Evolutionary conservation across 2,113 vertebrate species (phyloP).

Genomic region (Cynopterus brachyotis): DNA sequence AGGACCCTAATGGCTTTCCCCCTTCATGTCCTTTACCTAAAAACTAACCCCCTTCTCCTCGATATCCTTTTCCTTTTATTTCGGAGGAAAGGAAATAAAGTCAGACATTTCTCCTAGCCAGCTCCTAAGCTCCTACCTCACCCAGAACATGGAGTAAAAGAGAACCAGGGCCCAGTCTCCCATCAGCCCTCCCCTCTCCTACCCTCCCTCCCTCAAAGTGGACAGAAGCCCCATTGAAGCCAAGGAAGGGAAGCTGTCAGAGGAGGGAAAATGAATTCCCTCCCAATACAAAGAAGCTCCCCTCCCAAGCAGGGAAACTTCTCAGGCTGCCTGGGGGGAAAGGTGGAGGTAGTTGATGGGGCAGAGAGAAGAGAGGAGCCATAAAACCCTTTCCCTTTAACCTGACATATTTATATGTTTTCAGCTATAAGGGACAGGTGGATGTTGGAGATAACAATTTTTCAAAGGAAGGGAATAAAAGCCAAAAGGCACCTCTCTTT

Average conservation of each 20-base stretch:
- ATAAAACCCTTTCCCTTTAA: slow-evolving; percentile 56
- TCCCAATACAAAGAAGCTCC: not conserved
- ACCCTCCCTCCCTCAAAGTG: not conserved
- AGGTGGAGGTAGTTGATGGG: slow-evolving; percentile 8
- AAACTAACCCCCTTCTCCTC: not conserved
- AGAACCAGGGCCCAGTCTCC: not conserved
- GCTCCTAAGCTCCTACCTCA: not conserved
- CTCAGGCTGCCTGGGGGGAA: not conserved
- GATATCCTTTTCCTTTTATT: slow-evolving; percentile 56
- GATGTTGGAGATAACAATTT: not conserved
- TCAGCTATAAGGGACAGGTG: not conserved
- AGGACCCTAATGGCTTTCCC: not conserved
- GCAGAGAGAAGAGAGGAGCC: not conserved
- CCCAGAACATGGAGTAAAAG: not conserved
- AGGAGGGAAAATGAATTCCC: not conserved
- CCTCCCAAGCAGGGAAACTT: not conserved
- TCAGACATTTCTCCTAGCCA: not conserved
- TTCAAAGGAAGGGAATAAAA: slow-evolving; percentile 10
- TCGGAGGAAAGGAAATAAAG: slow-evolving; percentile 54
- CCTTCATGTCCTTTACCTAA: not conserved
- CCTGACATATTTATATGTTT: slow-evolving; percentile 65
- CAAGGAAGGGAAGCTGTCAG: not conserved
- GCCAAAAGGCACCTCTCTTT: not conserved
- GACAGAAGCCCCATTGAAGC: not conserved
- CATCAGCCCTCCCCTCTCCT: not conserved